Conservation (phyloP, 2,113 vertebrate genomes). For the Etheostoma spectabile region DNA sequence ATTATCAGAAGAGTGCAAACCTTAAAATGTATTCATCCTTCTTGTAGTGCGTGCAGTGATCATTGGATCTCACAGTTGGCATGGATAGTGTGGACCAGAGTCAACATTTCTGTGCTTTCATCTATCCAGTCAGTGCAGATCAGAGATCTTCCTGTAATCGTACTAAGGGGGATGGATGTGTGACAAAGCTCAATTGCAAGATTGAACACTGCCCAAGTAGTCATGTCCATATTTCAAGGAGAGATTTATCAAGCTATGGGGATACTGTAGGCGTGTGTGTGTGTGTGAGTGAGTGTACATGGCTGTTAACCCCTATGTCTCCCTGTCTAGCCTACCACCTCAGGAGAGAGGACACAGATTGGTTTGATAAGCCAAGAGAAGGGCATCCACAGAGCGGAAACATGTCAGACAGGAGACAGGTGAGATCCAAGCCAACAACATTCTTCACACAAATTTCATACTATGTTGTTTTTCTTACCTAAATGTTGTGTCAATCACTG, state of each 20-base stretch:
- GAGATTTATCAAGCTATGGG: conserved; percentile 18
- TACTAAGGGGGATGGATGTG: conserved; percentile 40
- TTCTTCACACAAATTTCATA: neutral
- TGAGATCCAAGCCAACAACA: conserved; percentile 77
- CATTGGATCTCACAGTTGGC: conserved; percentile 28
- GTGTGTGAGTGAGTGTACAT: conserved; percentile 1
- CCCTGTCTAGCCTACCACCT: conserved; percentile 93
- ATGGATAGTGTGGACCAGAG: conserved; percentile 32
- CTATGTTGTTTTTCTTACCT: neutral
- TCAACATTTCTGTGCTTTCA: conserved; percentile 26
- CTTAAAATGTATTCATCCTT: conserved; percentile 36
- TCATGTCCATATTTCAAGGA: conserved; percentile 11
- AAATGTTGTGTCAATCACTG: neutral
- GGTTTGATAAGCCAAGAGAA: conserved; percentile 98
- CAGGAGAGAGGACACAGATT: conserved; percentile 97
- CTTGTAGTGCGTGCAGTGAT: conserved; percentile 45
- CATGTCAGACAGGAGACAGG: conserved; percentile 89
- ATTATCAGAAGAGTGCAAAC: conserved; percentile 46
- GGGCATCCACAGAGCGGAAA: conserved; percentile 88
- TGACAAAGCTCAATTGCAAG: conserved; percentile 32
- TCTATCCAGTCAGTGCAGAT: conserved; percentile 52
- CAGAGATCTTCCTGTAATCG: conserved; percentile 47
- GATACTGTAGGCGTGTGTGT: neutral
- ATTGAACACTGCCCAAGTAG: conserved; percentile 38
- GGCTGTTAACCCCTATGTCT: conserved; percentile 82